Conservation (phyloP, 2,888 invertebrate genomes). For the Tinea trinotella region DNA sequence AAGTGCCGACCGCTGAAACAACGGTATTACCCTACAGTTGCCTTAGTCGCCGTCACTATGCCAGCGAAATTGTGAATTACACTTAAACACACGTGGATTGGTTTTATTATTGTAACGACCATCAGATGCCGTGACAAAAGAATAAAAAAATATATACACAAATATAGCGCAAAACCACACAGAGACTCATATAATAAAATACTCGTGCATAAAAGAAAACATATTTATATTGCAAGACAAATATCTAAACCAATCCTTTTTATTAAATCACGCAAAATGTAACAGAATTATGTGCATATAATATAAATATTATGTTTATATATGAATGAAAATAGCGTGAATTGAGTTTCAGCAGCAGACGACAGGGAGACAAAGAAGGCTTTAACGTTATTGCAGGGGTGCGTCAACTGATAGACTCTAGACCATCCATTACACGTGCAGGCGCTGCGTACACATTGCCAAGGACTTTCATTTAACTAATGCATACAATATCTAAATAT, state of each 20-base stretch:
- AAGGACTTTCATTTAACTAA: constrained; percentile 68
- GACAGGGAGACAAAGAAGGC: constrained; percentile 18
- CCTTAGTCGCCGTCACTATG: no score
- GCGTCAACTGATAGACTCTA: constrained; percentile 59
- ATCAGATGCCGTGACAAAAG: no score
- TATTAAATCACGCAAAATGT: not conserved
- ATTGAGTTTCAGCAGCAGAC: not conserved
- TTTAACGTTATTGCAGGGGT: constrained; percentile 49
- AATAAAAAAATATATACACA: no score
- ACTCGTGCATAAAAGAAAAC: no score
- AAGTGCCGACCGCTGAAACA: no score
- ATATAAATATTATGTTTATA: not conserved
- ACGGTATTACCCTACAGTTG: no score
- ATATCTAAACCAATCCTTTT: not conserved
- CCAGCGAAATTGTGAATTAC: no score
- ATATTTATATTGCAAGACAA: no score
- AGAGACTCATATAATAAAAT: no score
- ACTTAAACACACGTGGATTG: no score
- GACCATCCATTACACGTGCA: constrained; percentile 55
- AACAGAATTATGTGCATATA: not conserved
- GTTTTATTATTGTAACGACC: no score
- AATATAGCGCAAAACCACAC: no score
- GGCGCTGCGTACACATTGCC: constrained; percentile 39
- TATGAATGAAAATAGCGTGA: not conserved
- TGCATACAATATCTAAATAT: constrained; percentile 69